Evolutionary conservation across 1,140 invertebrate species (phyloP).

Genomic region (Caerostris darwini): DNA sequence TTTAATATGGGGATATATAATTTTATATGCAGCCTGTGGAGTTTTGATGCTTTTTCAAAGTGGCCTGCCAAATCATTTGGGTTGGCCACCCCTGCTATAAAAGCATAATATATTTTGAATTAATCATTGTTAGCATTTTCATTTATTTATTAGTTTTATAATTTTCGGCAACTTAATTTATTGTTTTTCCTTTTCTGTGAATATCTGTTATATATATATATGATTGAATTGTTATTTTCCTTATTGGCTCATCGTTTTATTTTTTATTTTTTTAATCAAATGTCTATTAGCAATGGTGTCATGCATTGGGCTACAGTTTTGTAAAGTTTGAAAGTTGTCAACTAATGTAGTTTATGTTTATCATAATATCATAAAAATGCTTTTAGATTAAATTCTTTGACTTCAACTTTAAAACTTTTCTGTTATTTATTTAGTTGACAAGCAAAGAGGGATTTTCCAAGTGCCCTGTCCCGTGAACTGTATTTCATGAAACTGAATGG

Average conservation of each 20-base stretch:
- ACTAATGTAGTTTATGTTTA: neutral
- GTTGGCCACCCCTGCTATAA: too few relatives aligned
- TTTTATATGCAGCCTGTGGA: too few relatives aligned
- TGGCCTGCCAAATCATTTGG: too few relatives aligned
- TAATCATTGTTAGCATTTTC: too few relatives aligned
- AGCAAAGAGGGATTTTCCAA: slow-evolving; percentile 47
- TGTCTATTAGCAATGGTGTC: neutral
- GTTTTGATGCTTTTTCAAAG: too few relatives aligned
- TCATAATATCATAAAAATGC: neutral
- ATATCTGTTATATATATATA: too few relatives aligned
- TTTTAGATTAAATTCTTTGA: neutral
- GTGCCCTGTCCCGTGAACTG: slow-evolving; percentile 24
- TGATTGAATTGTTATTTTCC: too few relatives aligned
- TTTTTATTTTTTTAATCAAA: neutral
- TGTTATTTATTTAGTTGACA: neutral
- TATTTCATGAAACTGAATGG: slow-evolving; percentile 1
- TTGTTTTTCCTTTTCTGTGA: too few relatives aligned
- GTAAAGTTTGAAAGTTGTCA: neutral
- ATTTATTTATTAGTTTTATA: too few relatives aligned
- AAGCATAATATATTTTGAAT: too few relatives aligned
- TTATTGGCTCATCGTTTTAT: neutral
- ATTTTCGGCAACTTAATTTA: too few relatives aligned
- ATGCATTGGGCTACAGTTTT: neutral
- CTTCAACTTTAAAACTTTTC: neutral
- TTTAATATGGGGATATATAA: too few relatives aligned